Evolutionary conservation across 2,888 invertebrate genomes (phyloP).

Genomic region (Limnephilus marmoratus): DNA sequence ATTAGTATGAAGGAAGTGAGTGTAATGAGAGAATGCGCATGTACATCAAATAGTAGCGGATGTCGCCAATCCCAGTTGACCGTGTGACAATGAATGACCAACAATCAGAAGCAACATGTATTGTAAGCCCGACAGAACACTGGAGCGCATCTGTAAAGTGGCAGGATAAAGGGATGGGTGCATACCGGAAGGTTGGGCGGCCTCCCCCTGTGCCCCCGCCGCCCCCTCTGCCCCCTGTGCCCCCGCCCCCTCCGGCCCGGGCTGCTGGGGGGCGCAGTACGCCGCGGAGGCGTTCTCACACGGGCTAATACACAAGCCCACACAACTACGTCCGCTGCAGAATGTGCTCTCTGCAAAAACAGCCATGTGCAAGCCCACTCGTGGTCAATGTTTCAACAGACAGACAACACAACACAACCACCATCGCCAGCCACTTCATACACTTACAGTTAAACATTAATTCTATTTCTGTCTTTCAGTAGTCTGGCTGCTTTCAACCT

Average conservation of each 20-base stretch:
- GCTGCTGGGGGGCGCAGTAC: conserved; percentile 68
- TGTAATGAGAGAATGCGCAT: conserved; percentile 34
- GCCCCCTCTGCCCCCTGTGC: conserved; percentile 7
- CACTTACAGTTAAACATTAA: not conserved
- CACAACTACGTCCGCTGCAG: conserved; percentile 69
- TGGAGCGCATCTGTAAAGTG: conserved; percentile 18
- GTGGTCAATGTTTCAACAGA: conserved; percentile 15
- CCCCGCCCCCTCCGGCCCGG: conserved; percentile 49
- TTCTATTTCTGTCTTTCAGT: not conserved
- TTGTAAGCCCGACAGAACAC: conserved; percentile 49
- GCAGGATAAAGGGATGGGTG: not conserved
- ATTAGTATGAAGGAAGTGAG: conserved; percentile 41
- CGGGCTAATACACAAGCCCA: conserved; percentile 76
- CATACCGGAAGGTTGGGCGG: conserved; percentile 56
- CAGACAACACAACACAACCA: not conserved
- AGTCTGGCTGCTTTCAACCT: not conserved
- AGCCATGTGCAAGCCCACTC: conserved; percentile 21
- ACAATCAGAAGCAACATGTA: conserved; percentile 56
- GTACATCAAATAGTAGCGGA: conserved; percentile 35
- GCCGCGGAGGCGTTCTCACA: conserved; percentile 75
- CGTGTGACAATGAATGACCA: conserved; percentile 49
- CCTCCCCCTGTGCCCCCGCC: not conserved
- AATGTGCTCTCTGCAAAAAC: conserved; percentile 74
- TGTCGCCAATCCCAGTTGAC: conserved; percentile 48
- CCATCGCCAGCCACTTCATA: not conserved